Evolutionary conservation across 1,140 invertebrate species (phyloP).

Genomic region (Papilio machaon): DNA sequence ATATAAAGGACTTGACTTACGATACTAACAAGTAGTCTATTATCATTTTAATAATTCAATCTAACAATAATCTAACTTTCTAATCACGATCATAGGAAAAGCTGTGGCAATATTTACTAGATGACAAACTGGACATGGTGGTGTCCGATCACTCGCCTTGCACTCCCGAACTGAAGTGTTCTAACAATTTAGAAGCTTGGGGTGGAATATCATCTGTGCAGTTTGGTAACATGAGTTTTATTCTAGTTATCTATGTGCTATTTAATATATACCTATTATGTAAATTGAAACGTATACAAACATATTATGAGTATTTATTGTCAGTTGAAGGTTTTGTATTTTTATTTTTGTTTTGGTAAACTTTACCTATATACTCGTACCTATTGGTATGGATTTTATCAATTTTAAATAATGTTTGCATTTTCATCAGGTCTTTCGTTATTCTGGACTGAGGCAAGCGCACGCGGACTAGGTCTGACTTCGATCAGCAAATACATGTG

Average conservation of each 20-base stretch:
- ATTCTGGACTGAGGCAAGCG: constrained; percentile 85
- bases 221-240: constrained; percentile 80
- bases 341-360: too few relatives aligned
- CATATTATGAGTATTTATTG: neutral
- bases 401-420: too few relatives aligned
- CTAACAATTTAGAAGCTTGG: constrained; percentile 87
- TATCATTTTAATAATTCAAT: neutral
- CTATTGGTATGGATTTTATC: too few relatives aligned
- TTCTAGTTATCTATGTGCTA: neutral
- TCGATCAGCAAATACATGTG: constrained; percentile 85
- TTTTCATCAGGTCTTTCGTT: constrained; percentile 82
- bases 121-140: constrained; percentile 84
- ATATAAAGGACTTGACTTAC: too few relatives aligned
- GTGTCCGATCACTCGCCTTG: constrained; percentile 90
- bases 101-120: constrained; percentile 84
- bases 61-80: neutral
- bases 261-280: neutral
- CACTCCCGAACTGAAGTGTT: constrained; percentile 85
- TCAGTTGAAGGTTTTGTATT: too few relatives aligned
- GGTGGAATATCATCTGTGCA: constrained; percentile 89
- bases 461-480: constrained; percentile 79
- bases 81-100: constrained; percentile 72
- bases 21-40: too few relatives aligned
- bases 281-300: neutral
- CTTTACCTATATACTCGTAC: too few relatives aligned